phyloP scores from a whole-genome alignment of 37 sponge, comb jelly and placozoan species.

The Ianthella basta region DNA sequence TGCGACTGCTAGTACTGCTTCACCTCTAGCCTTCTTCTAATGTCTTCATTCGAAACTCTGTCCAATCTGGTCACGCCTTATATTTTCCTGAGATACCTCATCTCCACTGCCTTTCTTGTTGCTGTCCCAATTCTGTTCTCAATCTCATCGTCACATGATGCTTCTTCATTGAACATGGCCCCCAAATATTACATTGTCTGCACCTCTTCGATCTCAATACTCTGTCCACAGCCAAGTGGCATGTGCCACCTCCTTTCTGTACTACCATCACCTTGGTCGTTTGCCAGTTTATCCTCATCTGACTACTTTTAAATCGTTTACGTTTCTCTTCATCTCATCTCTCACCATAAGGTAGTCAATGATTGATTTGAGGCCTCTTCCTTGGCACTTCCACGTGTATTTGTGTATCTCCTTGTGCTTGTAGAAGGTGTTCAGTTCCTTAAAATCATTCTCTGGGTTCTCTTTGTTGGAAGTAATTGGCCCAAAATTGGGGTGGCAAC shows the following conservation, averaged over 20 bases:
- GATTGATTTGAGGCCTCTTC: no score
- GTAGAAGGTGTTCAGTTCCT: no score
- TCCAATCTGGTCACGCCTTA: conserved; percentile 25
- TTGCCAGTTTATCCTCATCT: not conserved
- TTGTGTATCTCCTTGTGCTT: no score
- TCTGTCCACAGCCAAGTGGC: not conserved
- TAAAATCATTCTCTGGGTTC: no score
- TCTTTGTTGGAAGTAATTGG: no score
- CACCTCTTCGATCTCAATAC: conserved; percentile 10
- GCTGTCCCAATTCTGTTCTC: conserved; percentile 4
- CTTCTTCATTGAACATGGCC: not conserved
- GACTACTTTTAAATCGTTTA: no score
- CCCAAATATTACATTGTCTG: not conserved
- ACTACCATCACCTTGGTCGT: conserved; percentile 20
- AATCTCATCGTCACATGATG: conserved; percentile 11
- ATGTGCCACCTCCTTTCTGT: not conserved
- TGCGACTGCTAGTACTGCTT: conserved; percentile 14
- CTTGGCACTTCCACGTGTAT: no score
- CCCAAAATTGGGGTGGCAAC: no score
- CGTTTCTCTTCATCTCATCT: no score
- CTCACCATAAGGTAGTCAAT: no score
- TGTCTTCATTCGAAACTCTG: not conserved
- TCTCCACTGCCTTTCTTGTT: conserved; percentile 2
- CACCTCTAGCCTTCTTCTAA: not conserved
- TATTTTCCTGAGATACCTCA: not conserved